Evolutionary conservation across 2,888 invertebrate genomes (phyloP).

Genomic region (Hypselothyrea guttata): DNA sequence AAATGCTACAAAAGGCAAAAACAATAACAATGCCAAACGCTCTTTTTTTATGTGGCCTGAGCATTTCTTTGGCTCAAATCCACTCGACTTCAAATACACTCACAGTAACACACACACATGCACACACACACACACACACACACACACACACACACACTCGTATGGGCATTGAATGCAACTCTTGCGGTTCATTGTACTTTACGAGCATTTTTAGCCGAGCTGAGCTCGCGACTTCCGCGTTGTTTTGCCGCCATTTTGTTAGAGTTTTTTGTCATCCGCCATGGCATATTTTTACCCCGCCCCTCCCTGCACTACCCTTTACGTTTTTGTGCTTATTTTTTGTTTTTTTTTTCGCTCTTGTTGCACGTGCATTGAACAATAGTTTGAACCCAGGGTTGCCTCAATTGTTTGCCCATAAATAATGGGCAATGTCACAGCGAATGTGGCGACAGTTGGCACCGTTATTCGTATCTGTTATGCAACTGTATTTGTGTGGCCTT

Average conservation of each 20-base stretch:
- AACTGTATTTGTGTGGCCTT: background rate
- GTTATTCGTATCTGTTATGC: background rate
- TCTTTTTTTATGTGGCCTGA: conserved; percentile 18
- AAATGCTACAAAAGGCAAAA: conserved; percentile 52
- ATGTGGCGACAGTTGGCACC: conserved; percentile 53
- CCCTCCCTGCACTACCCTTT: too few species aligned
- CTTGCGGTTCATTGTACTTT: conserved; percentile 73
- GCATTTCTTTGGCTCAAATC: conserved; percentile 61
- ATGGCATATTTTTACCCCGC: conserved; percentile 11
- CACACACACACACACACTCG: conserved; percentile 14
- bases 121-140: conserved; percentile 3
- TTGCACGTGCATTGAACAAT: conserved; percentile 64
- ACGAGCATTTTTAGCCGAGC: conserved; percentile 53
- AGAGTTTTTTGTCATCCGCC: conserved; percentile 42
- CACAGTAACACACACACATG: too few species aligned
- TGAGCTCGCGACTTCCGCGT: conserved; percentile 64
- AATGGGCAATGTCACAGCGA: conserved; percentile 57
- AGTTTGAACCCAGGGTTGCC: conserved; percentile 46
- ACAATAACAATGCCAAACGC: conserved; percentile 47
- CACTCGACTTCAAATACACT: conserved; percentile 56
- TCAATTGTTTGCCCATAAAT: conserved; percentile 74
- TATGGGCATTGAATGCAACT: conserved; percentile 49
- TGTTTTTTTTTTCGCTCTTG: conserved; percentile 28
- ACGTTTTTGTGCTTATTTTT: too few species aligned
- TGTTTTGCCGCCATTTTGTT: conserved; percentile 69